phyloP scores from a whole-genome alignment of 2,888 invertebrate genomes.

The Acronicta aceris region DNA sequence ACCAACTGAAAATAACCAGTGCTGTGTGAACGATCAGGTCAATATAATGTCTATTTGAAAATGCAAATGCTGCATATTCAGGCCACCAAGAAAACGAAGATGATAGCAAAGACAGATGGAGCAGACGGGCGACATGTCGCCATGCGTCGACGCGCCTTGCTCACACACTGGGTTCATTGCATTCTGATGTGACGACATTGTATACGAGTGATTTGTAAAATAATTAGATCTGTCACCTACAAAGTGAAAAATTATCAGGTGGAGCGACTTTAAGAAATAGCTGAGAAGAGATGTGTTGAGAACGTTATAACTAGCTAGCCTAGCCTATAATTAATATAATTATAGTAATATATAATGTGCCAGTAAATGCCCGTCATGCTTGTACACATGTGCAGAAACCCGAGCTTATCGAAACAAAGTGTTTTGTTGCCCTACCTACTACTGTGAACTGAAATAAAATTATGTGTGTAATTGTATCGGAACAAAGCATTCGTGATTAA shows the following conservation, averaged over 20 bases:
- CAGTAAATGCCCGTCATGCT: too few relatives aligned
- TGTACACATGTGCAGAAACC: too few relatives aligned
- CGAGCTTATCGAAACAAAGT: slow-evolving; percentile 34
- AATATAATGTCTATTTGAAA: slow-evolving; percentile 16
- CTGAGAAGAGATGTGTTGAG: too few relatives aligned
- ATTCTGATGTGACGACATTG: slow-evolving; percentile 6
- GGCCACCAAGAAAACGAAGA: slow-evolving; percentile 20
- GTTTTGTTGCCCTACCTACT: slow-evolving; percentile 28
- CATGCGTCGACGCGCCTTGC: slow-evolving; percentile 7
- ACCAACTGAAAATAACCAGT: slow-evolving; percentile 18
- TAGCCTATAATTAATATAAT: too few relatives aligned
- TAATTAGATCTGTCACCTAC: not conserved
- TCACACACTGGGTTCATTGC: slow-evolving; percentile 15
- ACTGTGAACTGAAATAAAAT: slow-evolving; percentile 5
- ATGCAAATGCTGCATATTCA: slow-evolving; percentile 7
- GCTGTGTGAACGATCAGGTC: slow-evolving; percentile 13
- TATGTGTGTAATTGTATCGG: slow-evolving; percentile 26
- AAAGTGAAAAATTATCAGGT: not conserved
- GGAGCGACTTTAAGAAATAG: too few relatives aligned
- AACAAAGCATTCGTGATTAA: slow-evolving; percentile 38
- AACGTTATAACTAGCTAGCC: too few relatives aligned
- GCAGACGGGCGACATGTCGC: slow-evolving; percentile 43
- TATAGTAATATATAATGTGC: too few relatives aligned
- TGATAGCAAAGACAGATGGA: slow-evolving; percentile 13
- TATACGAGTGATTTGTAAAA: slow-evolving; percentile 2